These are phyloP conservation scores for Venturia canescens DNA, from an alignment of 1,140 invertebrate species.

Conservation along the genomic window DNA sequence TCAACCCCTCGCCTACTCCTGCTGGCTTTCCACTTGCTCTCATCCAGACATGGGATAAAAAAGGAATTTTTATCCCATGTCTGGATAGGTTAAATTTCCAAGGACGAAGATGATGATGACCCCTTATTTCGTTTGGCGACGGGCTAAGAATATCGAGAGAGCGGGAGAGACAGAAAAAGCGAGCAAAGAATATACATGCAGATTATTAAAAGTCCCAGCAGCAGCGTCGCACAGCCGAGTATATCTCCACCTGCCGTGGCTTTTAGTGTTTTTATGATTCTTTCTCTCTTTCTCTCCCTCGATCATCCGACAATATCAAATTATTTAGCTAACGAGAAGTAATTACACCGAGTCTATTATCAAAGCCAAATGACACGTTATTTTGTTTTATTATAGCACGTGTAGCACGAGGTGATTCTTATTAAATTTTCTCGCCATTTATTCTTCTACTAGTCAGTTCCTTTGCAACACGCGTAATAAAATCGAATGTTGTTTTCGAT, in stretches of 20 bases:
- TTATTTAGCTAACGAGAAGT: slow-evolving; percentile 41
- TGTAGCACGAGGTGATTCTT: background rate
- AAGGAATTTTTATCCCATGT: slow-evolving; percentile 12
- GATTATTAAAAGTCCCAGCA: background rate
- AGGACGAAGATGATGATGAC: slow-evolving; percentile 24
- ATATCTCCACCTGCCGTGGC: no score
- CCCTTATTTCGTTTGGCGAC: background rate
- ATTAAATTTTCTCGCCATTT: no score
- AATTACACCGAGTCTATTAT: slow-evolving; percentile 33
- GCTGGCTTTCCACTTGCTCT: background rate
- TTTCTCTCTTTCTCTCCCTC: background rate
- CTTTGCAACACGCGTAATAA: background rate
- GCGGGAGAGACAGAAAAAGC: background rate
- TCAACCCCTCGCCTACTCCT: background rate
- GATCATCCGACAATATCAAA: slow-evolving; percentile 20
- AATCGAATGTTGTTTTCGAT: background rate
- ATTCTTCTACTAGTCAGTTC: background rate
- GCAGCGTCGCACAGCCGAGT: no score
- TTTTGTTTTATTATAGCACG: background rate
- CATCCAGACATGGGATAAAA: no score
- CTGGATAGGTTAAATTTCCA: slow-evolving; percentile 9
- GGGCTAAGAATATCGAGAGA: background rate
- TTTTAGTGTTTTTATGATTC: slow-evolving; percentile 16
- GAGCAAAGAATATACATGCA: background rate
- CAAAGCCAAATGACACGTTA: slow-evolving; percentile 10